Evolutionary conservation across 2,797 vertebrate species (phyloP).

Genomic region (Helostoma temminkii): DNA sequence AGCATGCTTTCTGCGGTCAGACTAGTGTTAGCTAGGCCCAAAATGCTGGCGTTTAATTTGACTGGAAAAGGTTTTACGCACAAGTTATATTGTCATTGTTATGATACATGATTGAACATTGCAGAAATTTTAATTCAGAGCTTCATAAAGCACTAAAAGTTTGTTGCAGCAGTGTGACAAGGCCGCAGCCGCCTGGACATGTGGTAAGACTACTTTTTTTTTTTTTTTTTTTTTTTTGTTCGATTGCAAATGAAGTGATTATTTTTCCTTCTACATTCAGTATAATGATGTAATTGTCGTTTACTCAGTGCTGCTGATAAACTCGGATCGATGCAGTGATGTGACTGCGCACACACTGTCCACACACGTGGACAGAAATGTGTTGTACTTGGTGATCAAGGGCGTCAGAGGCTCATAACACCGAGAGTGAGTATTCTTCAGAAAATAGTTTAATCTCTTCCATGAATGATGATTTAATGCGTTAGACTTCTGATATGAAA

Average conservation of each 20-base stretch:
- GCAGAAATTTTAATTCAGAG: accelerated
- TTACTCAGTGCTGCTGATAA: neutral
- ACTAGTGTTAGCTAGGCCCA: accelerated
- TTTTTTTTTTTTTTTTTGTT: too few species aligned
- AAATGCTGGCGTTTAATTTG: accelerated
- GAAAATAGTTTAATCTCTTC: accelerated
- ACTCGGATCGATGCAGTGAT: neutral
- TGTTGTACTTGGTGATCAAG: neutral
- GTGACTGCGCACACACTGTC: neutral
- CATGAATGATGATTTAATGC: constrained; percentile 80
- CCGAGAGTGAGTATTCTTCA: neutral
- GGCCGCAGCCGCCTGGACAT: constrained; percentile 22
- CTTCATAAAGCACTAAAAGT: neutral
- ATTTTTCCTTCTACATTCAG: accelerated
- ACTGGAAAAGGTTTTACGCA: accelerated
- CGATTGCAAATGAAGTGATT: neutral
- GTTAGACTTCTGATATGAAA: constrained; percentile 90
- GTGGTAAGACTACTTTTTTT: neutral
- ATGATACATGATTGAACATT: neutral
- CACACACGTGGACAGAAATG: constrained; percentile 35
- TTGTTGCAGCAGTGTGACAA: neutral
- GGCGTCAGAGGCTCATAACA: neutral
- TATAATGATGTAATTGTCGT: neutral
- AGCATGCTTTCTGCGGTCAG: accelerated
- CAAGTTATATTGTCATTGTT: accelerated